phyloP scores from a whole-genome alignment of 2,797 vertebrate species.

The Hipposideros larvatus region DNA sequence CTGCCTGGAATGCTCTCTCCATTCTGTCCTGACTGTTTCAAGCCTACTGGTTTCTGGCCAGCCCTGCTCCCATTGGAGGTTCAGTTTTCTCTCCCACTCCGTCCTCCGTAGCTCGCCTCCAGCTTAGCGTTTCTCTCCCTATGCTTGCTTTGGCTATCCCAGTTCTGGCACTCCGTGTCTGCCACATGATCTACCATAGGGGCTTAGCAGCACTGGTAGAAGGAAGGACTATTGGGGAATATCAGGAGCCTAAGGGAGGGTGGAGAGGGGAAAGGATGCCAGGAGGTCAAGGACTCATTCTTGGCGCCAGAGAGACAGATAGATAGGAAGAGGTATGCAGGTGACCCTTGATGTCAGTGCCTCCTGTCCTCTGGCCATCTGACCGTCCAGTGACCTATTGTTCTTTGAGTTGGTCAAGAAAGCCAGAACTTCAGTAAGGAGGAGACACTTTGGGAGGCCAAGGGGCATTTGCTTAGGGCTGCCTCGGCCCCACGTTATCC shows the following conservation, averaged over 20 bases:
- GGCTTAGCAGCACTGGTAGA: not conserved
- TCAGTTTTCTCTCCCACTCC: not conserved
- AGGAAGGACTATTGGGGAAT: not conserved
- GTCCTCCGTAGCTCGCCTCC: not conserved
- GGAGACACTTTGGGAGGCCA: not conserved
- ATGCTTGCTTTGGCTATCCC: not conserved
- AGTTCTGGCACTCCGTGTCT: not conserved
- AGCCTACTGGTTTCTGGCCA: not conserved
- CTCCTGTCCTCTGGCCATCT: not conserved
- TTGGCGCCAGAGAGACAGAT: not conserved
- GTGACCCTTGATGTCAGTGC: not conserved
- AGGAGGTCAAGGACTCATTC: not conserved
- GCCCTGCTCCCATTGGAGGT: not conserved
- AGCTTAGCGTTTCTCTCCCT: not conserved
- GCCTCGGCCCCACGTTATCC: not conserved
- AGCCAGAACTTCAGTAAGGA: not conserved
- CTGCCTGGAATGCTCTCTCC: not conserved
- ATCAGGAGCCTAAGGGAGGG: not conserved
- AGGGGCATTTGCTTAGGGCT: not conserved
- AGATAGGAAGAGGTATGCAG: not conserved
- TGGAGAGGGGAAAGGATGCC: not conserved
- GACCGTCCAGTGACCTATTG: not conserved
- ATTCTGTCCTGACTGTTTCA: not conserved
- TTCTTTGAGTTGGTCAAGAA: constrained; percentile 33
- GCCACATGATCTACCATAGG: not conserved